phyloP scores from a whole-genome alignment of 2,797 vertebrate genomes.

The Erethizon dorsatum region DNA sequence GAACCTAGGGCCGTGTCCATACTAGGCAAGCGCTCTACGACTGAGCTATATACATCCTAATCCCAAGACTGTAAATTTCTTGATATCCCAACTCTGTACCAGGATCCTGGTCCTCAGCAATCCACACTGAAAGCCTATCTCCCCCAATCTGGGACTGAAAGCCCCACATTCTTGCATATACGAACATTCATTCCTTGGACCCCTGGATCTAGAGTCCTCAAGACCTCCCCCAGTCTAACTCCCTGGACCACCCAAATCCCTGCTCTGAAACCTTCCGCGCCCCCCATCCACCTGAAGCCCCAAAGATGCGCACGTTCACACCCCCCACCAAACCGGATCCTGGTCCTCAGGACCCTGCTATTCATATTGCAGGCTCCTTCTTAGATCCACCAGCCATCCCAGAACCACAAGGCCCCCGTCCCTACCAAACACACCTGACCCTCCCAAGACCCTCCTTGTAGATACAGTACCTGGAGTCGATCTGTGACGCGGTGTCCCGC shows the following conservation, averaged over 20 bases:
- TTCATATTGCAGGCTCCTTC: conserved; percentile 56
- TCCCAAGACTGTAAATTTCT: conserved; percentile 19
- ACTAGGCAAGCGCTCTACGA: background rate
- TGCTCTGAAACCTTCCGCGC: background rate
- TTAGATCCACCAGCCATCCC: background rate
- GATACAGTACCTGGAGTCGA: conserved; percentile 90
- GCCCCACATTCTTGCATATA: conserved; percentile 24
- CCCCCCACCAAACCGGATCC: background rate
- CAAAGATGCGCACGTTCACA: background rate
- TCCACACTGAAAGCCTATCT: conserved; percentile 15
- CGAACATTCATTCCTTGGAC: background rate
- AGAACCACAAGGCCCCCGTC: background rate
- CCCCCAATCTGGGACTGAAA: conserved; percentile 29
- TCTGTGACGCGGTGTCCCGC: conserved; percentile 91
- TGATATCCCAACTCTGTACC: background rate
- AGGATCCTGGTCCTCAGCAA: background rate
- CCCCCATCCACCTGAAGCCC: background rate
- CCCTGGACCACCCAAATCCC: background rate
- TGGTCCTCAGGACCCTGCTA: conserved; percentile 69
- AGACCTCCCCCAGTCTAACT: background rate
- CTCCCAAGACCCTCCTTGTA: conserved; percentile 68
- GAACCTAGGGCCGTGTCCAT: background rate
- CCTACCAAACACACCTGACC: conserved; percentile 60
- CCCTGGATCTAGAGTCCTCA: background rate
- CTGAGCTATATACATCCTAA: background rate